phyloP scores from a whole-genome alignment of 2,888 invertebrate genomes.

The Drosophila flavopinicola region DNA sequence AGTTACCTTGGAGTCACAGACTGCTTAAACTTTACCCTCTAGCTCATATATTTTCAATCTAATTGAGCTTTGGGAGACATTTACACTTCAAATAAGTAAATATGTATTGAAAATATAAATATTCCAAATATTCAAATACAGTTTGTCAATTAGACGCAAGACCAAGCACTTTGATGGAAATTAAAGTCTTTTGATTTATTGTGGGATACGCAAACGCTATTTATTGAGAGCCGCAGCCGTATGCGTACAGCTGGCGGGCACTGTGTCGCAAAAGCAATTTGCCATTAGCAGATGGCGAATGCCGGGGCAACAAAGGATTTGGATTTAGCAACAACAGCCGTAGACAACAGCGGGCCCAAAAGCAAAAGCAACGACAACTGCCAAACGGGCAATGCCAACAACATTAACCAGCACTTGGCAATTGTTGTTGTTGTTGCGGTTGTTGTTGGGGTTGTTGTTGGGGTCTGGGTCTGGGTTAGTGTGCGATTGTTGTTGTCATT shows the following conservation, averaged over 20 bases:
- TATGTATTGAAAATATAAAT: too few species aligned
- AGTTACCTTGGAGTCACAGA: too few species aligned
- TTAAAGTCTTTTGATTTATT: slow-evolving; percentile 29
- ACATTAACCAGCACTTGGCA: slow-evolving; percentile 49
- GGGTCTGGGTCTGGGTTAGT: slow-evolving; percentile 6
- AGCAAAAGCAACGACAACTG: slow-evolving; percentile 18
- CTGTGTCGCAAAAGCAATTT: slow-evolving; percentile 53
- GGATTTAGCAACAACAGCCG: slow-evolving; percentile 37
- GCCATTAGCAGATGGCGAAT: slow-evolving; percentile 41
- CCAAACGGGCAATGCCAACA: slow-evolving; percentile 37
- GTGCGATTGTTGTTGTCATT: slow-evolving; percentile 12
- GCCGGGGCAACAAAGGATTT: slow-evolving; percentile 43
- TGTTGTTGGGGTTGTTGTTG: slow-evolving; percentile 7
- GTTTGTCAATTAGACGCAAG: background rate
- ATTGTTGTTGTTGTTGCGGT: slow-evolving; percentile 16
- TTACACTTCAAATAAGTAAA: too few species aligned
- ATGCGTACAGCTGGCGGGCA: slow-evolving; percentile 38
- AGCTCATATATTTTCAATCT: too few species aligned
- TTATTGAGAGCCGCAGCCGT: slow-evolving; percentile 14
- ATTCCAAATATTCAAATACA: background rate
- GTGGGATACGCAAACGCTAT: slow-evolving; percentile 12
- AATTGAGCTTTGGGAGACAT: too few species aligned
- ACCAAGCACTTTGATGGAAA: background rate
- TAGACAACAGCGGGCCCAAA: slow-evolving; percentile 4
- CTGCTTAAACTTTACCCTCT: too few species aligned